Evolutionary conservation across 2,888 invertebrate species (phyloP), one percentile per base, ranked within the genome.

Genomic region (Therioaphis trifolii): DNA sequence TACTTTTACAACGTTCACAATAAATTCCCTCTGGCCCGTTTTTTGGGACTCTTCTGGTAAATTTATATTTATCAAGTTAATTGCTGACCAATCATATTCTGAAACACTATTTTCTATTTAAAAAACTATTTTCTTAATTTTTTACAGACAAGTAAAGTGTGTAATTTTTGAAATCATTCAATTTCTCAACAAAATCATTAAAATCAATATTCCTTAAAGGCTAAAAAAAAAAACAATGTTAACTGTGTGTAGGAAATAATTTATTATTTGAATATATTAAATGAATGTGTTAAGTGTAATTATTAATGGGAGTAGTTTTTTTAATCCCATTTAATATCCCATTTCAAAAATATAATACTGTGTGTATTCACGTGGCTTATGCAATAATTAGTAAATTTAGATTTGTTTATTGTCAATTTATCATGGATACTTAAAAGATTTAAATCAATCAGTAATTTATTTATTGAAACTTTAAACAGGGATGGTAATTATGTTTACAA

Each of bases 121-220:
- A n/a, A 58, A 79, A 79, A 15, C 1, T 69, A 69, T 79, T 79
- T 79, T 79, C 68, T 69, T 69, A 55, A 55, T 24, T 58, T 78
- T 79, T 79, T 79, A 66, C 15, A n/a, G 43, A 69, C 2, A 55
- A n/a, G 24, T 58, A 58, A 46, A 15, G 12, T 15, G 0, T 24
- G 35, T 43, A 43, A 43, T 46, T n/a, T n/a, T n/a, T n/a, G n/a
- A n/a, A n/a, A n/a, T n/a, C n/a, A n/a, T n/a, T n/a, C n/a, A n/a
- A n/a, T n/a, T n/a, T n/a, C n/a, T n/a, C n/a, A n/a, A n/a, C n/a
- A n/a, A n/a, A n/a, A n/a, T n/a, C n/a, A n/a, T n/a, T n/a, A n/a
- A n/a, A n/a, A n/a, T n/a, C n/a, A n/a, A n/a, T n/a, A n/a, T n/a
- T n/a, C n/a, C n/a, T n/a, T n/a, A n/a, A n/a, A n/a, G n/a, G n/a